Conservation (phyloP, 2,888 invertebrate genomes). For the Blera fallax region DNA sequence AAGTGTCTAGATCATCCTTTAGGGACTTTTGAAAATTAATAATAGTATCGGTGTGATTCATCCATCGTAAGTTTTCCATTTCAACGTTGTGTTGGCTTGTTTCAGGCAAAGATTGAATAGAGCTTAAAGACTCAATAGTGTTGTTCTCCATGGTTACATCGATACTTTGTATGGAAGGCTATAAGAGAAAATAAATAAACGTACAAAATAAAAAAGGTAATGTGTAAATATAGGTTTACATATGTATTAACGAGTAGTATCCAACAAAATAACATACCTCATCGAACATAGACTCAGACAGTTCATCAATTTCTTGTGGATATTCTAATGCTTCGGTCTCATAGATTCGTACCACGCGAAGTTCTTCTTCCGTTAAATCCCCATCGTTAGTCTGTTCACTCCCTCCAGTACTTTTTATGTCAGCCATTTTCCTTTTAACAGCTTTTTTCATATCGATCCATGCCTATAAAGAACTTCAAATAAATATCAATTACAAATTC, state of each 20-base stretch:
- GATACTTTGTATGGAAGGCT: background rate
- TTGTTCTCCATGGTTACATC: background rate
- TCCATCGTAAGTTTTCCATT: conserved; percentile 80
- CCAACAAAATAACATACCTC: background rate
- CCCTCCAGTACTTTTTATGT: background rate
- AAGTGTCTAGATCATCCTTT: conserved; percentile 76
- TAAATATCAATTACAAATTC: background rate
- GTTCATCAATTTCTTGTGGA: background rate
- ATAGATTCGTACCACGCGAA: background rate
- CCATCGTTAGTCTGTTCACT: background rate
- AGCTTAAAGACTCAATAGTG: background rate
- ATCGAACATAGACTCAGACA: background rate
- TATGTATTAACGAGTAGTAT: background rate
- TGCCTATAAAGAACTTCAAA: background rate
- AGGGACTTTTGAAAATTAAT: conserved; percentile 79
- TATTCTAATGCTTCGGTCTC: background rate
- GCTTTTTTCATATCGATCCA: background rate
- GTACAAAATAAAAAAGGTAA: background rate
- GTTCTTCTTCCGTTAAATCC: background rate
- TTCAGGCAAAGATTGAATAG: background rate
- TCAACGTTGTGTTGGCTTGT: conserved; percentile 44
- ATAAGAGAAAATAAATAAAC: background rate
- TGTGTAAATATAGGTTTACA: background rate
- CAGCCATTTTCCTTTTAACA: background rate
- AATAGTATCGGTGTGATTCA: conserved; percentile 79